phyloP scores from a whole-genome alignment of 2,888 invertebrate species.

The Clivina fossor region DNA sequence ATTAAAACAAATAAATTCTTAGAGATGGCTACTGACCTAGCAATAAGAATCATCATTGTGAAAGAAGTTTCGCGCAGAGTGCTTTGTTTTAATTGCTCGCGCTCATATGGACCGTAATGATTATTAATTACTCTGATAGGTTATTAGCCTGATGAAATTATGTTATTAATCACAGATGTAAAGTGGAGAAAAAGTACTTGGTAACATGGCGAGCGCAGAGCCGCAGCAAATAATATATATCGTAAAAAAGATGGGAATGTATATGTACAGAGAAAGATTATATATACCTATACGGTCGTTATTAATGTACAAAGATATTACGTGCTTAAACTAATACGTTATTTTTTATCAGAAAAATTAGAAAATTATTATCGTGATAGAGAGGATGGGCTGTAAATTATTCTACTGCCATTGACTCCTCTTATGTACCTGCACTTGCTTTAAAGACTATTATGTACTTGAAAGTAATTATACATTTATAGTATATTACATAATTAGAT shows the following conservation, averaged over 20 bases:
- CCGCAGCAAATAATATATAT: constrained; percentile 5
- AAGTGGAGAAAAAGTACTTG: constrained; percentile 24
- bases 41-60: too few relatives aligned
- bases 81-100: constrained; percentile 25
- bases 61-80: too few relatives aligned
- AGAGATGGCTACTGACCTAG: too few relatives aligned
- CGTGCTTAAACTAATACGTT: constrained; percentile 16
- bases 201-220: not conserved
- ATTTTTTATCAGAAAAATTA: constrained; percentile 19
- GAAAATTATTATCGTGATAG: not conserved
- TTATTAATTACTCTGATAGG: constrained; percentile 32
- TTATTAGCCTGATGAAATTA: constrained; percentile 33
- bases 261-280: not conserved
- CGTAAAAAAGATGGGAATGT: constrained; percentile 8
- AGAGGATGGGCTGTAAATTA: constrained; percentile 20
- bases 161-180: constrained; percentile 31
- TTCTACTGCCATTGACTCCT: constrained; percentile 1
- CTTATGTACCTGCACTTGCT: too few relatives aligned
- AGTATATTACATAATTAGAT: too few relatives aligned
- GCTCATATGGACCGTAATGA: constrained; percentile 24
- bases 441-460: too few relatives aligned
- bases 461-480: too few relatives aligned
- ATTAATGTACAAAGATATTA: constrained; percentile 25
- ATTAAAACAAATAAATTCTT: too few relatives aligned
- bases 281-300: not conserved